These are phyloP conservation scores for Eilema griseolum DNA, from an alignment of 2,888 invertebrate species.

Conservation along the genomic window DNA sequence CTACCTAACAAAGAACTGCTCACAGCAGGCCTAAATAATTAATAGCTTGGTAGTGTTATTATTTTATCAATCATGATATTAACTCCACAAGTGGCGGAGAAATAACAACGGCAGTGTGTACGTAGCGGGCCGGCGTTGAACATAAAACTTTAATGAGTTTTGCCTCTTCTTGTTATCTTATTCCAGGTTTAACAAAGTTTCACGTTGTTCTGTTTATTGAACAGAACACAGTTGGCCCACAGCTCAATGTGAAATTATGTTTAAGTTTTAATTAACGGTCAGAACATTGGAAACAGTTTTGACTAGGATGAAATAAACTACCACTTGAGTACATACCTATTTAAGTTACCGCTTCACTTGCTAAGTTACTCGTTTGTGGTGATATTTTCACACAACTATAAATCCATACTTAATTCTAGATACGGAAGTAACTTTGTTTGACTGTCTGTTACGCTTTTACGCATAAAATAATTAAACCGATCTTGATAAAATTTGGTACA, in stretches of 20 bases:
- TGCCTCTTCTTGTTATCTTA: slow-evolving; percentile 78
- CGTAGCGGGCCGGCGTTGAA: slow-evolving; percentile 58
- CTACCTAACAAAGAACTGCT: not conserved
- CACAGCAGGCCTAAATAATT: not conserved
- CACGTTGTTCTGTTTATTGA: slow-evolving; percentile 76
- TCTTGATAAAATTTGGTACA: no score
- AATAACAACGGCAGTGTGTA: slow-evolving; percentile 66
- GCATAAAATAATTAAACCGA: no score
- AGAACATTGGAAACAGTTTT: slow-evolving; percentile 62
- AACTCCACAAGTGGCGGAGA: slow-evolving; percentile 60
- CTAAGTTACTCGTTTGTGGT: not conserved
- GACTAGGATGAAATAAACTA: slow-evolving; percentile 50
- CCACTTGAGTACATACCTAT: not conserved
- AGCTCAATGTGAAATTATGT: slow-evolving; percentile 72
- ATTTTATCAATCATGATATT: slow-evolving; percentile 41
- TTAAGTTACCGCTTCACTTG: not conserved
- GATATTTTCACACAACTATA: not conserved
- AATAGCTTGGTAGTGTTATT: not conserved
- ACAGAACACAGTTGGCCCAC: slow-evolving; percentile 66
- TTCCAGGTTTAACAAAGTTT: slow-evolving; percentile 71
- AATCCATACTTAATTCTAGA: no score
- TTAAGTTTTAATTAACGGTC: slow-evolving; percentile 74
- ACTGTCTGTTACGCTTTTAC: no score
- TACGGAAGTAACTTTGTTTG: no score
- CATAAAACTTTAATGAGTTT: slow-evolving; percentile 85